Conservation (phyloP, 2,113 vertebrate genomes). For the Zootoca vivipara region DNA sequence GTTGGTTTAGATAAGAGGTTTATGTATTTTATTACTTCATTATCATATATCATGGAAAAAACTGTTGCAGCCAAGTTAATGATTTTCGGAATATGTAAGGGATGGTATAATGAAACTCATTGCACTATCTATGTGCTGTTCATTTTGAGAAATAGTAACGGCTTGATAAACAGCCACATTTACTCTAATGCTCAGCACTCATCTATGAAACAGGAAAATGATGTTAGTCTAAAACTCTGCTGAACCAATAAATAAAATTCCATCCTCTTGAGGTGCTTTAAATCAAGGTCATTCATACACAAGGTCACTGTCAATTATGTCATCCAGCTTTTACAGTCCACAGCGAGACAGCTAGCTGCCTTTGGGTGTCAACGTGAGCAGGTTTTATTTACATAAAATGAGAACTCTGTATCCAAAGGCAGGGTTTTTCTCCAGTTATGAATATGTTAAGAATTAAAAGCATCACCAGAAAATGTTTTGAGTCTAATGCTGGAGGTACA, state of each 20-base stretch:
- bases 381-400: slow-evolving; percentile 17
- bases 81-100: slow-evolving; percentile 59
- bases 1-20: slow-evolving; percentile 58
- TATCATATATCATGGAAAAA: slow-evolving; percentile 57
- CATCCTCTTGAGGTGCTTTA: slow-evolving; percentile 27
- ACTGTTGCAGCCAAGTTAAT: slow-evolving; percentile 55
- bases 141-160: slow-evolving; percentile 55
- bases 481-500: background rate
- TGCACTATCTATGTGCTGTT: slow-evolving; percentile 41
- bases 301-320: slow-evolving; percentile 17
- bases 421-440: background rate
- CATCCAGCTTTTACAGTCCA: slow-evolving; percentile 12
- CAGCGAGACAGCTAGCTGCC: background rate
- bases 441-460: slow-evolving; percentile 3
- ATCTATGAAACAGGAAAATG: slow-evolving; percentile 39
- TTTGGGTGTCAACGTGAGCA: slow-evolving; percentile 10
- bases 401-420: background rate
- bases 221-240: slow-evolving; percentile 31
- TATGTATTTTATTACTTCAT: slow-evolving; percentile 65
- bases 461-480: background rate
- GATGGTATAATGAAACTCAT: slow-evolving; percentile 59
- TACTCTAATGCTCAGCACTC: slow-evolving; percentile 30
- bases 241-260: slow-evolving; percentile 26
- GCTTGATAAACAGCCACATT: slow-evolving; percentile 44
- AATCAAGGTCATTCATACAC: slow-evolving; percentile 23